A percentile compares a stretch with the other conserved stretches of the same genome.
Conservation (phyloP, 2,113 vertebrate species). For the Notothenia rossii region DNA sequence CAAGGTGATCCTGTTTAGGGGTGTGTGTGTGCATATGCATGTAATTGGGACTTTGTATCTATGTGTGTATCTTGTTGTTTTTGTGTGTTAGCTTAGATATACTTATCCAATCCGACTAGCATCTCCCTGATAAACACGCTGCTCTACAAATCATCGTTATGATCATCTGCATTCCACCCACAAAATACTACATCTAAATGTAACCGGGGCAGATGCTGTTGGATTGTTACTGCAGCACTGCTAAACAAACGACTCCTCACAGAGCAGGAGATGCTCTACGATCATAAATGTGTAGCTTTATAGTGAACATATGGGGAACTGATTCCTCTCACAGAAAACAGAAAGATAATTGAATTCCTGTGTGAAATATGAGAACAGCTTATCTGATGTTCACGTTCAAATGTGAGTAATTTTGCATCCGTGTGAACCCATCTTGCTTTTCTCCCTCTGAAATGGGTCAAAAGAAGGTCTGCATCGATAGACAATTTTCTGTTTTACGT, state of each 20-base stretch:
- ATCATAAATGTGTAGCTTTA: constrained; percentile 30
- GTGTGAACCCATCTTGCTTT: background rate
- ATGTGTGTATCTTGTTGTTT: background rate
- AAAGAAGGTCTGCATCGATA: constrained; percentile 25
- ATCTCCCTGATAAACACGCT: background rate
- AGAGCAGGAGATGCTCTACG: constrained; percentile 3
- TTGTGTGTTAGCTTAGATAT: background rate
- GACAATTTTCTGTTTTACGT: constrained; percentile 30
- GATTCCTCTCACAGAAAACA: background rate
- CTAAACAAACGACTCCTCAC: constrained; percentile 12
- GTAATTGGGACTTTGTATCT: constrained; percentile 1
- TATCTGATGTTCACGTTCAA: background rate
- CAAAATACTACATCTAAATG: background rate
- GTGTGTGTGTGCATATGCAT: constrained; percentile 8
- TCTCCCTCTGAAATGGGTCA: constrained; percentile 6
- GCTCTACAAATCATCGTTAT: background rate
- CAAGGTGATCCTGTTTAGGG: constrained; percentile 61
- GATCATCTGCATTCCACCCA: constrained; percentile 29
- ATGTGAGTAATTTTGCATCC: background rate
- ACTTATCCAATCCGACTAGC: background rate
- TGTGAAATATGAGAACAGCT: background rate
- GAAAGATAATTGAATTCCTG: background rate
- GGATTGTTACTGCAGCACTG: constrained; percentile 1
- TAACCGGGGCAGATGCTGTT: constrained; percentile 21
- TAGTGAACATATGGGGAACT: constrained; percentile 13